Base-by-base conservation (phyloP, 1,140 invertebrate genomes). In the Lutraria rhynchaena region DNA sequence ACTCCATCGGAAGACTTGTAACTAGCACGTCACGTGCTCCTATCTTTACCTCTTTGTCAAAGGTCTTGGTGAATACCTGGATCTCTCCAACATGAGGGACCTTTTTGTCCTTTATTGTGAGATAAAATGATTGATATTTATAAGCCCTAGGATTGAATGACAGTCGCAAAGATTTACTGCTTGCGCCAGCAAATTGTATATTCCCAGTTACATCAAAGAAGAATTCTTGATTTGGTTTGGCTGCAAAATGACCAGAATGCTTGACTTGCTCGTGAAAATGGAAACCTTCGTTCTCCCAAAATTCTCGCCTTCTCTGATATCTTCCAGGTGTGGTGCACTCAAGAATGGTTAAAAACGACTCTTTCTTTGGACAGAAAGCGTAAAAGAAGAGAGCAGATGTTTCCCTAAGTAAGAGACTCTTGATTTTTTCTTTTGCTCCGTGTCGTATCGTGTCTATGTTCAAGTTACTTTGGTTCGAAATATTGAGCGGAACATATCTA, bases 271-370 rank as follows among this genome's bases (percentile, higher is more conserved):
- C 19, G 17, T 81, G 78, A 35, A 81, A 61, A 22, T 46, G 44
- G 60, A 81, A 81, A 11, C 78, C 78, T 19, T 81, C 78, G 22
- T 71, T 70, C 61, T 73, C 69, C 78, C 78, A 81, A 33, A 74
- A 81, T 65, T 73, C 78, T 1, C 24, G 29, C 5, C 78, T 24
- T n/a, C 58, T 31, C 17, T 63, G 41, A 49, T 73, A 73, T 37
- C 60, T 49, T 17, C 67, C 78, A 24, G 78, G 78, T 5, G 78
- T 81, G 1, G 78, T 81, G 46, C 69, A 73, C 55, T 81, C 78
- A 31, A 74, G 63, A 49, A 81, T 65, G 24, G 67, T 49, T 7
- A 81, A 58, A 31, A 73, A 63, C 11, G 60, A 22, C 7, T 74
- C 78, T 41, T 74, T 81, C 60, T 65, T 81, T 27, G 57, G 69